These are phyloP conservation scores for Schlechtendalia chinensis DNA, from an alignment of 1,140 invertebrate species.

Conservation along the genomic window DNA sequence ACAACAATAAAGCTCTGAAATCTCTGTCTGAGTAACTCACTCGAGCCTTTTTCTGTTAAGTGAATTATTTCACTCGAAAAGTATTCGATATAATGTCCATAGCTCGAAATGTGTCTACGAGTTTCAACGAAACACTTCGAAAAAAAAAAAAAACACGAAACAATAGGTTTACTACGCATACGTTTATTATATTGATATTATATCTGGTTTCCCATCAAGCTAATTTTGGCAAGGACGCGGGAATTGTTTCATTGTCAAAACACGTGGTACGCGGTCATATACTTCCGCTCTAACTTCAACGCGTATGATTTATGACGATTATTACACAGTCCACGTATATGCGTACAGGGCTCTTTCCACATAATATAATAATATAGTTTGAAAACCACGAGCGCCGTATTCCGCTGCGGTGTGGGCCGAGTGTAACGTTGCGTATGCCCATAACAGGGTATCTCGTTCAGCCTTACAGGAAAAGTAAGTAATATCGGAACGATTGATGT, in stretches of 20 bases:
- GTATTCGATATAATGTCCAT: no score
- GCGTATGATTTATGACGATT: slow-evolving; percentile 35
- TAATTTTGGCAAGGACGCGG: not conserved
- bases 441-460: slow-evolving; percentile 37
- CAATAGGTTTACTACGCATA: no score
- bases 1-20: no score
- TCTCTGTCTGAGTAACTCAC: no score
- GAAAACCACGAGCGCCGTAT: not conserved
- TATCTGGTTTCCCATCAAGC: no score
- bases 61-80: no score
- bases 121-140: no score
- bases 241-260: slow-evolving; percentile 16
- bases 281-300: not conserved
- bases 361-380: not conserved
- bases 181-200: no score
- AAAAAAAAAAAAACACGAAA: no score
- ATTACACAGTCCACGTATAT: slow-evolving; percentile 6
- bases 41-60: no score
- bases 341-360: not conserved
- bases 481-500: not conserved
- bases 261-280: not conserved
- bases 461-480: not conserved
- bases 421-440: slow-evolving; percentile 15
- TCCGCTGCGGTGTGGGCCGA: not conserved
- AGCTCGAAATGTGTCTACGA: no score